These are phyloP conservation scores for Amiota mariae DNA, from an alignment of 2,888 invertebrate species.

Conservation along the genomic window DNA sequence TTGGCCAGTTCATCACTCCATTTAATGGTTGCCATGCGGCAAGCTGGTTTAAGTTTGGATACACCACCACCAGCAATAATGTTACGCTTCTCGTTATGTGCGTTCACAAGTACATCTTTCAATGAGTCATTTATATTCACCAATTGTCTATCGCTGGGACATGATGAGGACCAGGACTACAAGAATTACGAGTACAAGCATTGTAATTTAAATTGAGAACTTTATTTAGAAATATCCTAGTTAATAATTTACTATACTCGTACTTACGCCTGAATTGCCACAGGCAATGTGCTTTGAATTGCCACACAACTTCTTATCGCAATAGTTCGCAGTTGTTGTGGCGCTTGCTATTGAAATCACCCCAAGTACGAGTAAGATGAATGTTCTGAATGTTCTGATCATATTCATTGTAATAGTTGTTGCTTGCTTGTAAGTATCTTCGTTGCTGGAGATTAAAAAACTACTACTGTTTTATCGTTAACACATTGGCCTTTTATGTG, in stretches of 20 bases:
- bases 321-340: conserved; percentile 46
- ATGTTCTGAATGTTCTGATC: no score
- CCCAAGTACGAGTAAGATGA: no score
- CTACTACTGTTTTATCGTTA: no score
- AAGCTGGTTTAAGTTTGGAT: conserved; percentile 42
- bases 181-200: no score
- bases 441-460: no score
- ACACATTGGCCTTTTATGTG: no score
- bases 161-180: conserved; percentile 37
- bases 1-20: conserved; percentile 50
- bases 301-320: conserved; percentile 40
- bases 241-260: not conserved
- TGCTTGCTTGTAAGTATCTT: no score
- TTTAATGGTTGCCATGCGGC: conserved; percentile 50
- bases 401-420: no score
- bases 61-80: conserved; percentile 46
- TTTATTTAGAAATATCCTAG: no score
- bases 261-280: conserved; percentile 36
- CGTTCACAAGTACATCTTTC: conserved; percentile 37
- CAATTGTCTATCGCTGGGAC: conserved; percentile 43
- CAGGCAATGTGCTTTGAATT: conserved; percentile 47
- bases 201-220: not conserved
- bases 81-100: conserved; percentile 46
- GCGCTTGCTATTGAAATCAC: not conserved
- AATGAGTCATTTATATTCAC: conserved; percentile 38